Conservation (phyloP, 2,888 invertebrate species). For the Tipula unca region DNA sequence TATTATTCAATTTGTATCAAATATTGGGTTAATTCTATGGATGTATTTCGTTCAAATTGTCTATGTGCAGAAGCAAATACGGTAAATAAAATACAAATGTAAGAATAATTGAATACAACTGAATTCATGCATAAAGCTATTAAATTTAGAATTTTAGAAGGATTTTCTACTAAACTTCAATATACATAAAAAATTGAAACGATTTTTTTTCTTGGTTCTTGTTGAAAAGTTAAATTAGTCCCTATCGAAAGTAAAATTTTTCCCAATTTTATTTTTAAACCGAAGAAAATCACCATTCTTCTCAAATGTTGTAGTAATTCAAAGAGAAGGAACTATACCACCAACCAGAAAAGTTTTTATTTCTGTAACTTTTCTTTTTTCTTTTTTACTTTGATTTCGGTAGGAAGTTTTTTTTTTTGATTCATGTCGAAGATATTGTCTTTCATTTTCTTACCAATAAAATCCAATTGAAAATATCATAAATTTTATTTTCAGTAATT, state of each 20-base stretch:
- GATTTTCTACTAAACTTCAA: background rate
- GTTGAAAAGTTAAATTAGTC: constrained; percentile 4
- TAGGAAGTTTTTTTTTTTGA: background rate
- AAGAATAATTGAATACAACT: background rate
- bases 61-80: background rate
- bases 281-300: background rate
- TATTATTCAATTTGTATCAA: background rate
- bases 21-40: background rate
- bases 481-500: background rate
- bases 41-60: background rate
- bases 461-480: background rate
- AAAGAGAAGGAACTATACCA: background rate
- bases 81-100: background rate
- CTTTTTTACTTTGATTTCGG: background rate
- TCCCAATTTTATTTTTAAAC: background rate
- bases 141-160: background rate
- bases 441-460: background rate
- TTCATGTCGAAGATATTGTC: background rate
- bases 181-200: background rate
- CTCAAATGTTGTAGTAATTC: background rate
- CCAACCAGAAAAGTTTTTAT: background rate
- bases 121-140: constrained; percentile 8
- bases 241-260: background rate
- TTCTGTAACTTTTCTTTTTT: background rate
- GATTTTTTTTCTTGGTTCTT: background rate